Percentiles rank a stretch among this genome's conserved stretches.
phyloP scores from a whole-genome alignment of 2,888 invertebrate species.

The Epirrhoe alternata region DNA sequence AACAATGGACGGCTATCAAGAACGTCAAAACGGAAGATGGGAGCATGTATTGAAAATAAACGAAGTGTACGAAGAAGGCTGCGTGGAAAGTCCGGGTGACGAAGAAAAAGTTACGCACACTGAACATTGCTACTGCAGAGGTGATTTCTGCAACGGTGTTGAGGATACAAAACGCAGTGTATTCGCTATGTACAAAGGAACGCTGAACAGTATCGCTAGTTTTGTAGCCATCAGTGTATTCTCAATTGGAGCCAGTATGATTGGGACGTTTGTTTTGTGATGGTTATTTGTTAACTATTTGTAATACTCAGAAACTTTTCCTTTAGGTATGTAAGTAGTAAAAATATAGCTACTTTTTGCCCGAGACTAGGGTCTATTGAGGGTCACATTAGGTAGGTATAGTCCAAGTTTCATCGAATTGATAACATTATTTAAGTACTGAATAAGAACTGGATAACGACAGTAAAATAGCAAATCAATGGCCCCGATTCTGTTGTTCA shows the following conservation, averaged over 20 bases:
- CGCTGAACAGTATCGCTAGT: background rate
- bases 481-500: no score
- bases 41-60: constrained; percentile 85
- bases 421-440: no score
- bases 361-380: background rate
- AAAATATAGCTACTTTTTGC: background rate
- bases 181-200: background rate
- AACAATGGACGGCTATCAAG: constrained; percentile 85
- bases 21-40: constrained; percentile 85
- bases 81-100: constrained; percentile 85
- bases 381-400: no score
- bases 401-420: no score
- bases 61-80: constrained; percentile 89
- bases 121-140: constrained; percentile 90
- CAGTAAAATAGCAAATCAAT: no score
- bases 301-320: constrained; percentile 8
- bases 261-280: constrained; percentile 15
- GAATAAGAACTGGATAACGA: no score
- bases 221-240: constrained; percentile 6
- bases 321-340: background rate
- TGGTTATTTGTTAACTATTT: constrained; percentile 29
- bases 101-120: constrained; percentile 82
- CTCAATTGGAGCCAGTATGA: constrained; percentile 1
- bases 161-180: constrained; percentile 5
- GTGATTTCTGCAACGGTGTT: constrained; percentile 87